Conservation (phyloP, 2,113 vertebrate species). For the Pomatorhinus ruficollis region DNA sequence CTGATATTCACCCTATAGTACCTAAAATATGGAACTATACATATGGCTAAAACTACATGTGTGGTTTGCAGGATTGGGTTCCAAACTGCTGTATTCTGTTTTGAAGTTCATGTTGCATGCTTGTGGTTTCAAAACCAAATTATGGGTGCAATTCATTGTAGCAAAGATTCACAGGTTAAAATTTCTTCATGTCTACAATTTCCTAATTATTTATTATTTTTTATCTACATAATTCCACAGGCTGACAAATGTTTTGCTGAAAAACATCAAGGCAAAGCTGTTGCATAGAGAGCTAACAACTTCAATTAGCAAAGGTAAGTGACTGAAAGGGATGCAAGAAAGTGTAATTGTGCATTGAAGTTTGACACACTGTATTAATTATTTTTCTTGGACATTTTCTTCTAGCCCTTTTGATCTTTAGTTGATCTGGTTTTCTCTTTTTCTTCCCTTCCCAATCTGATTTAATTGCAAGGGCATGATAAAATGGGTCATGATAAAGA, state of each 20-base stretch:
- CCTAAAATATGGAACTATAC: not conserved
- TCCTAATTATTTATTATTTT: not conserved
- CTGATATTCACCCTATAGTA: not conserved
- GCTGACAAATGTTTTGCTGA: not conserved
- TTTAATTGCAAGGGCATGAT: not conserved
- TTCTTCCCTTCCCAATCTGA: not conserved
- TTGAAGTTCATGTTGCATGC: not conserved
- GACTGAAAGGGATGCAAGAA: not conserved
- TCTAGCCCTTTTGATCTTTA: not conserved
- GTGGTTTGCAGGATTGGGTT: not conserved
- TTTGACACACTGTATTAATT: not conserved
- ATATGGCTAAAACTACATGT: not conserved
- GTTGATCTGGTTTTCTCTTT: not conserved
- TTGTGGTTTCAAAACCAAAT: not conserved
- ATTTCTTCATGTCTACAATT: not conserved
- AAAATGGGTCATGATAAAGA: not conserved
- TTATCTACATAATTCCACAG: not conserved
- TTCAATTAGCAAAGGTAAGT: not conserved
- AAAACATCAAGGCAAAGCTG: not conserved
- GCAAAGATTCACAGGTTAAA: not conserved
- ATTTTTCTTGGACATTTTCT: not conserved
- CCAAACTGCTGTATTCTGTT: not conserved
- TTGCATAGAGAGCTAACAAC: not conserved
- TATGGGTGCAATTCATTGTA: not conserved
- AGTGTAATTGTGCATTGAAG: not conserved